Evolutionary conservation across 2,888 invertebrate genomes (phyloP), one percentile per base, ranked within the genome.

Genomic region (Acrobasis suavella): DNA sequence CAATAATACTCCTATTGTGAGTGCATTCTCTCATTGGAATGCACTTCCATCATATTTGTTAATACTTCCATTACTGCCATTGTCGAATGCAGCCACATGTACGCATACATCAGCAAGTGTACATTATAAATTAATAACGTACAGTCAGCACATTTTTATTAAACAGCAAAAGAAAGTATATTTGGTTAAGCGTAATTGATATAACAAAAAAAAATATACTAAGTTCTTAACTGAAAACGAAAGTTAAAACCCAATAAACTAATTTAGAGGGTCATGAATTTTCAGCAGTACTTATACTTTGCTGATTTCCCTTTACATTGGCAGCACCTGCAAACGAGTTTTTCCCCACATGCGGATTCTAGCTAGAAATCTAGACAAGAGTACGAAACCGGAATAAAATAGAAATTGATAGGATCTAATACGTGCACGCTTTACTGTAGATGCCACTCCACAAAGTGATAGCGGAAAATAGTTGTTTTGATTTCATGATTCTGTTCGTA

Each of bases 21-120:
- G 81, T 75, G 85, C 80, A 79, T 80, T 78, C 77, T 86, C 85
- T 86, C 87, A 75, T 79, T 74, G 91, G 90, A 91, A 91, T 90
- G 89, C 86, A 85, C 83, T 82, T 82, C 82, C 82, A 86, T 85
- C 87, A 83, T 81, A 83, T 83, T 56, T 42, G 56, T 56, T 22
- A 56, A 42, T 42, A 56, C 42, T 56, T 56, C 42, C 42, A 56
- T n/a, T n/a, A n/a, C 56, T 56, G 46, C 22, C 42, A 56, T 56
- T 42, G 56, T 42, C 42, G 42, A 16, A 42, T 17, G 56, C 42
- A 42, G 12, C 54, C 16, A 55, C 56, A 46, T n/a, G 42, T 22
- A 42, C 5, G 7, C 46, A 46, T n/a, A 46, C 46, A 46, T 42
- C 12, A 42, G 42, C 42, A 42, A 12, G 42, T 3, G 42, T n/a